Conservation (phyloP, 1,140 invertebrate genomes). For the Lasioglossum albipes region DNA sequence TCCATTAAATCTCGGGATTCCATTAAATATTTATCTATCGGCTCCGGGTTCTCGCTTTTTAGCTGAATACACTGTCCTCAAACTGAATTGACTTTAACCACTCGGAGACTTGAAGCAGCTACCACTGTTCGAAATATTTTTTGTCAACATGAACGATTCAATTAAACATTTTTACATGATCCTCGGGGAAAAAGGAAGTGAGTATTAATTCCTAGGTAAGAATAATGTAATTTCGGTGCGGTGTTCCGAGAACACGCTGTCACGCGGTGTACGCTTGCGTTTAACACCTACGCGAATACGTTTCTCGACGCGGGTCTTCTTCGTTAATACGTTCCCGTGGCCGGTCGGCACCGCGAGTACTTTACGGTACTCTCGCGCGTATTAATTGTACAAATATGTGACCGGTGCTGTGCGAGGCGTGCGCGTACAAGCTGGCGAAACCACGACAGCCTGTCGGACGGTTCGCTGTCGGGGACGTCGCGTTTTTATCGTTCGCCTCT, state of each 20-base stretch:
- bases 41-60: no score
- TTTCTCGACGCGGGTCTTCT: constrained; percentile 27
- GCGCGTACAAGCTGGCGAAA: constrained; percentile 5
- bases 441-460: constrained; percentile 13
- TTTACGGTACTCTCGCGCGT: constrained; percentile 55
- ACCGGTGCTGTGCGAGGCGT: constrained; percentile 8
- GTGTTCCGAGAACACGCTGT: constrained; percentile 26
- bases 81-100: no score
- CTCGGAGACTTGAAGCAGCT: no score
- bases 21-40: no score
- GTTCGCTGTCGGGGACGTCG: not conserved
- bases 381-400: constrained; percentile 53
- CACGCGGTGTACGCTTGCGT: constrained; percentile 29
- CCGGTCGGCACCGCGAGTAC: constrained; percentile 1
- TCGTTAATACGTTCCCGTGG: constrained; percentile 25
- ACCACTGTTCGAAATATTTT: no score
- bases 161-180: no score
- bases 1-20: no score
- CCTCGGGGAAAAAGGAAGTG: not conserved
- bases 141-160: no score
- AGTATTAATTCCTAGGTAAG: not conserved
- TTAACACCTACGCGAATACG: constrained; percentile 46
- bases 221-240: constrained; percentile 2
- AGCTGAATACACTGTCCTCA: no score
- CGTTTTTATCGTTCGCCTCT: constrained; percentile 18